Base-by-base conservation (phyloP, 2,888 invertebrate species). In the Rotaria sp. region DNA sequence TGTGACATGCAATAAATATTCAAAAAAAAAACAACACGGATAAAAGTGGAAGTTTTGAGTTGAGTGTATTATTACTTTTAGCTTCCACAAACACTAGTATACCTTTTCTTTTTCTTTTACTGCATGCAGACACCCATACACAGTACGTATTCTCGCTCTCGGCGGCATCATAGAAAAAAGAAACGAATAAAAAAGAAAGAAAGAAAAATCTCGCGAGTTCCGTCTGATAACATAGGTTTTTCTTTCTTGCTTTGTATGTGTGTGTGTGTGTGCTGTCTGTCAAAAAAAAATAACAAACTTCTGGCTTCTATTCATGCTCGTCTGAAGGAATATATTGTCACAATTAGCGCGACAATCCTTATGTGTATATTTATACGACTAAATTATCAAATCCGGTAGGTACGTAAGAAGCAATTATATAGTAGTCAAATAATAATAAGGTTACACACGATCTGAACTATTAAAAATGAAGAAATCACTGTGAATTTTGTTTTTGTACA, bases 261-360 rank as follows among this genome's bases (percentile, higher is more conserved):
- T 38, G 67, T 35, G 67, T 67, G 35, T 67, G 67, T 67, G 30
- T 67, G 18, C 7, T 35, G 67, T 30, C 67, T 67, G 67, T 67
- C 67, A 67, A 67, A 67, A 38, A 57, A 30, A 67, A 67, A 67
- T 67, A 67, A 67, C 67, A 67, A 67, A 67, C 67, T 67, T 67
- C 67, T 67, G 67, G 67, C 67, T 67, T 67, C 21, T 67, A 67
- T 67, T 67, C 67, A 67, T 67, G 35, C 67, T 67, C 67, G 67
- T 67, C 35, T 67, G 21, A 21, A 67, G 18, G 67, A 67, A 67
- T 35, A 67, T 67, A 67, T 67, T 35, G 67, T 67, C 30, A 67
- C 30, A 67, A 35, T 30, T 67, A 35, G 35, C 35, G 35, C 18
- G 18, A 8, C 35, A 67, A 67, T 35, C 18, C 13, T 21, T 38